Percentiles rank a stretch among this genome's conserved stretches.
Conservation (phyloP, 2,113 vertebrate genomes). For the Beaufortia kweichowensis region DNA sequence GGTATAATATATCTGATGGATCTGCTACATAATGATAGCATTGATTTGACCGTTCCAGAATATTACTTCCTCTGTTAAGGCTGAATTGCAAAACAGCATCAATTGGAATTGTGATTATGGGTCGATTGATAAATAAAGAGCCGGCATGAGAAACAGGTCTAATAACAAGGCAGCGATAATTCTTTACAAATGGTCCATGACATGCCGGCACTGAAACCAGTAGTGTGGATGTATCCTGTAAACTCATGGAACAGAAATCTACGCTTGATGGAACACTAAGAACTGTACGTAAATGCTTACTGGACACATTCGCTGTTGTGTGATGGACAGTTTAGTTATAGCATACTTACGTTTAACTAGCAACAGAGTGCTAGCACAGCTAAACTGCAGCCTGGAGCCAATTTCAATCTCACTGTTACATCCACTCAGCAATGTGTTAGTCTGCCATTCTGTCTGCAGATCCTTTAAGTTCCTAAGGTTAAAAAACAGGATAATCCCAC, state of each 20-base stretch:
- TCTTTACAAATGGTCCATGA: neutral
- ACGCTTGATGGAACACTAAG: neutral
- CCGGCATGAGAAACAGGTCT: neutral
- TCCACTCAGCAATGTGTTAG: neutral
- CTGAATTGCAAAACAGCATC: neutral
- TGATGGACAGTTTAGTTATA: constrained; percentile 19
- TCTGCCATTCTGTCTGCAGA: constrained; percentile 3
- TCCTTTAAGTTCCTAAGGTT: neutral
- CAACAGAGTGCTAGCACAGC: constrained; percentile 26
- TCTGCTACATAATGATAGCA: neutral
- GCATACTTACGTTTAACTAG: constrained; percentile 22
- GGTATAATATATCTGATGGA: neutral
- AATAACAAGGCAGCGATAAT: neutral
- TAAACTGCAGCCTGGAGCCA: neutral
- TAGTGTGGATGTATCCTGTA: too few species aligned
- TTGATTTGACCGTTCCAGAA: constrained; percentile 4
- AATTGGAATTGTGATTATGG: constrained; percentile 20
- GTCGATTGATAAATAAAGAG: neutral
- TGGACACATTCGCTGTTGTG: neutral
- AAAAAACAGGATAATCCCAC: constrained; percentile 1
- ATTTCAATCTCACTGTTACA: neutral
- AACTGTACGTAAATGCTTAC: neutral
- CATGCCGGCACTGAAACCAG: too few species aligned
- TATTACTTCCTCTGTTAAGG: neutral
- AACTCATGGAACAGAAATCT: neutral